phyloP scores from a whole-genome alignment of 2,888 invertebrate species.

The Heliconius sara region DNA sequence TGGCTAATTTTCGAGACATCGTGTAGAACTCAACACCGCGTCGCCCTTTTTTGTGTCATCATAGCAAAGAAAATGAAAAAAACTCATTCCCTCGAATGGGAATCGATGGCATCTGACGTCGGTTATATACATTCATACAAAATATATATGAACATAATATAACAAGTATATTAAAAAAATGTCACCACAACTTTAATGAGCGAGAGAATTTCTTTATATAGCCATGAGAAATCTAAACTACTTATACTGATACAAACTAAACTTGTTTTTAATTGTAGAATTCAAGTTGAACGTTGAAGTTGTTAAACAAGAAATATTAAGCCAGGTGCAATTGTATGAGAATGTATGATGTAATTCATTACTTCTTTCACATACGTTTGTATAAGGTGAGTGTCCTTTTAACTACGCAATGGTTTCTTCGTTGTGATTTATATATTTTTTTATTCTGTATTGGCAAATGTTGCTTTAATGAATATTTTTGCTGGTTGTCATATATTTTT shows the following conservation, averaged over 20 bases:
- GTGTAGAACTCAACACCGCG: neutral
- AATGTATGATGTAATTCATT: slow-evolving; percentile 45
- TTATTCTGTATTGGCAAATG: neutral
- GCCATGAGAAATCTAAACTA: slow-evolving; percentile 38
- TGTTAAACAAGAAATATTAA: slow-evolving; percentile 39
- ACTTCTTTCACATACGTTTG: slow-evolving; percentile 38
- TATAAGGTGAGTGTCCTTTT: slow-evolving; percentile 40
- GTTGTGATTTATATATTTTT: slow-evolving; percentile 26
- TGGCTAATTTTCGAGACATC: neutral
- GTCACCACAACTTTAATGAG: slow-evolving; percentile 13
- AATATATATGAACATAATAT: neutral
- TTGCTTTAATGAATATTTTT: slow-evolving; percentile 6
- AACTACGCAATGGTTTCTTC: slow-evolving; percentile 38
- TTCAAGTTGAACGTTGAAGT: slow-evolving; percentile 40
- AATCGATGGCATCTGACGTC: neutral
- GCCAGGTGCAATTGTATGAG: slow-evolving; percentile 38
- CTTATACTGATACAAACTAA: slow-evolving; percentile 35
- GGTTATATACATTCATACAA: neutral
- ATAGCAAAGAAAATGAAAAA: neutral
- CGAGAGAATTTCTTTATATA: slow-evolving; percentile 14
- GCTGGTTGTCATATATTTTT: neutral
- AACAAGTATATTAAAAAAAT: neutral
- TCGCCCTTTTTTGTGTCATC: neutral
- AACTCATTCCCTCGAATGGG: neutral
- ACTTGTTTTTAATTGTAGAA: slow-evolving; percentile 46